These are phyloP conservation scores for Gobio gobio DNA, from an alignment of 2,113 vertebrate genomes.

Conservation along the genomic window DNA sequence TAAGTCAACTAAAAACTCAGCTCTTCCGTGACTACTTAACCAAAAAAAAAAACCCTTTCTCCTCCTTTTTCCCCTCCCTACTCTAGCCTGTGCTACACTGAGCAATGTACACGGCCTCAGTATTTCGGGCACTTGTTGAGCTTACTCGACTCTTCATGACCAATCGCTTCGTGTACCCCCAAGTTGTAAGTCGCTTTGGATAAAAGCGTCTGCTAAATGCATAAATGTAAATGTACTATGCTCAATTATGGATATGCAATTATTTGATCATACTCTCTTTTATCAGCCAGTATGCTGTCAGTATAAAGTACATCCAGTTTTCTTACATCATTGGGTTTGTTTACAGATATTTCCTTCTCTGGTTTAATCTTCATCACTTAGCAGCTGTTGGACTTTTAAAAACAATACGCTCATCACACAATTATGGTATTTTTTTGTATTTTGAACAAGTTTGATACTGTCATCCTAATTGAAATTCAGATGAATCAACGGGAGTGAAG, in stretches of 20 bases:
- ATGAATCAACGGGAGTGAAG: not conserved
- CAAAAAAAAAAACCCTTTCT: too few species aligned
- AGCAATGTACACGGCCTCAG: too few species aligned
- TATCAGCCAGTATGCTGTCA: not conserved
- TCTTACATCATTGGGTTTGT: not conserved
- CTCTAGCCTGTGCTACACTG: too few species aligned
- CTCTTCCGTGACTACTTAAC: too few species aligned
- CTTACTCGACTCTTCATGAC: too few species aligned
- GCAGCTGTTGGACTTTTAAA: not conserved
- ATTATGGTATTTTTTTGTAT: not conserved
- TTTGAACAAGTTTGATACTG: not conserved
- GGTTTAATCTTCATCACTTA: conserved; percentile 8
- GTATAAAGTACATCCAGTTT: not conserved
- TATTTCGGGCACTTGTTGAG: too few species aligned
- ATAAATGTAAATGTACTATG: not conserved
- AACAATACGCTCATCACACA: conserved; percentile 1
- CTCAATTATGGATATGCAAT: not conserved
- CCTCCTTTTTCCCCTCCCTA: too few species aligned
- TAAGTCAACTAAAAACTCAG: too few species aligned
- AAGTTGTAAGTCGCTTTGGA: too few species aligned
- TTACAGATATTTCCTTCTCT: not conserved
- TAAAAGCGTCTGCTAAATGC: too few species aligned
- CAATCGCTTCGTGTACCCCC: too few species aligned
- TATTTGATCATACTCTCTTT: not conserved
- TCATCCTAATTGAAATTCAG: not conserved